Evolutionary conservation across 2,113 vertebrate species (phyloP).

Genomic region (Callorhinus ursinus): DNA sequence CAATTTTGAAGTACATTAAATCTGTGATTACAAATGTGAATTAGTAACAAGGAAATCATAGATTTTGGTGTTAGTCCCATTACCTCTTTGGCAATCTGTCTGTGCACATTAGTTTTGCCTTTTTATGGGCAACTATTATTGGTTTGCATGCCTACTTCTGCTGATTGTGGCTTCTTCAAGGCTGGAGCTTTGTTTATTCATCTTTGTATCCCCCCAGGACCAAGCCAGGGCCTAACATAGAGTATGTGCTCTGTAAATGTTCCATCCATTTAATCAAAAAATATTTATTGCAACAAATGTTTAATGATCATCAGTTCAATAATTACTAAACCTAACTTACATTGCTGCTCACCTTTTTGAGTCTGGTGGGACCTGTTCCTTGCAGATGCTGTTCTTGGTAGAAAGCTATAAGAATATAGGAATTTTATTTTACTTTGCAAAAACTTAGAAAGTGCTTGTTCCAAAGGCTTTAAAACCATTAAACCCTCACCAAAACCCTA

Average conservation of each 20-base stretch:
- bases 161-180: neutral
- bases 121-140: neutral
- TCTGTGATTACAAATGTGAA: neutral
- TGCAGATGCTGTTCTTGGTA: neutral
- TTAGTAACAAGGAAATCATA: neutral
- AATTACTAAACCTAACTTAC: neutral
- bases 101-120: neutral
- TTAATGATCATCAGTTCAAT: conserved; percentile 58
- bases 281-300: conserved; percentile 55
- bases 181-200: neutral
- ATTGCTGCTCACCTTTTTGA: neutral
- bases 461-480: conserved; percentile 24
- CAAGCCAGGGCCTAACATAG: neutral
- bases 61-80: neutral
- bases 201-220: neutral
- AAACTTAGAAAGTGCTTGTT: neutral
- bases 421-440: conserved; percentile 23
- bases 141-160: neutral
- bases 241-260: conserved; percentile 29
- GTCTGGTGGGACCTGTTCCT: neutral
- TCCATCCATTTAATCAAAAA: conserved; percentile 41
- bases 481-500: neutral
- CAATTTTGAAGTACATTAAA: neutral
- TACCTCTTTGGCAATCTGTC: neutral
- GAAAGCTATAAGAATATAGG: neutral